Evolutionary conservation across 2,797 vertebrate species (phyloP), one percentile per base, ranked within the genome.

Genomic region (Anguilla pacifica): DNA sequence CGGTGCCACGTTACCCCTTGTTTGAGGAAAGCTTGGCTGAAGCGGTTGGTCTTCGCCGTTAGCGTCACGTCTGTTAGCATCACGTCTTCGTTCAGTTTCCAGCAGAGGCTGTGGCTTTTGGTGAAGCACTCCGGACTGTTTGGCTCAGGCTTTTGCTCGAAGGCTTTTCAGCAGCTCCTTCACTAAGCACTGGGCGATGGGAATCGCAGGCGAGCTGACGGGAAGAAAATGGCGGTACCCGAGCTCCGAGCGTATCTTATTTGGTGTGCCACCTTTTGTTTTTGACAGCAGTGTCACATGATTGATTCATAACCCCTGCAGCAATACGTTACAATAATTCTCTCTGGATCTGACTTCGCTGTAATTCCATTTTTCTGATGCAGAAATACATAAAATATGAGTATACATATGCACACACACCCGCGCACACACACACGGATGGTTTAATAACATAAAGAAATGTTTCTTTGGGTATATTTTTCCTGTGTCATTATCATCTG

Each of bases 321-420:
- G 70, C 31, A 74, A 72, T 72, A 35, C 70, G 35, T 72, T 72
- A 72, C 70, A 72, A 39, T 74, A 17, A 74, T 74, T 74, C 70
- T 74, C 13, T 74, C 70, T 74, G 70, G 70, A 74, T 31, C 31
- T 17, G 31, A 74, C 70, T 4, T 31, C 70, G 35, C 70, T 35
- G 70, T 74, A 74, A 74, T 74, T 74, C 31, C 70, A 74, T 35
- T 70, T 59, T 70, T 28, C 64, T 70, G 25, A 70, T n/a, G 64
- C 25, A 11, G 28, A 28, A 28, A 70, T 70, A 28, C 64, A 70
- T 70, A n/a, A 70, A 70, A 70, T 70, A 70, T 28, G 64, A 70
- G n/a, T 28, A 70, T 70, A 28, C n/a, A 10, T 70, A 67, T n/a
- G 9, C n/a, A 67, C 19, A 28, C 7, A 10, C 6, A n/a, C 64